A percentile compares a stretch with the other conserved stretches of the same genome.
These are phyloP conservation scores for Formica aserva DNA, from an alignment of 2,888 invertebrate species.

Conservation along the genomic window DNA sequence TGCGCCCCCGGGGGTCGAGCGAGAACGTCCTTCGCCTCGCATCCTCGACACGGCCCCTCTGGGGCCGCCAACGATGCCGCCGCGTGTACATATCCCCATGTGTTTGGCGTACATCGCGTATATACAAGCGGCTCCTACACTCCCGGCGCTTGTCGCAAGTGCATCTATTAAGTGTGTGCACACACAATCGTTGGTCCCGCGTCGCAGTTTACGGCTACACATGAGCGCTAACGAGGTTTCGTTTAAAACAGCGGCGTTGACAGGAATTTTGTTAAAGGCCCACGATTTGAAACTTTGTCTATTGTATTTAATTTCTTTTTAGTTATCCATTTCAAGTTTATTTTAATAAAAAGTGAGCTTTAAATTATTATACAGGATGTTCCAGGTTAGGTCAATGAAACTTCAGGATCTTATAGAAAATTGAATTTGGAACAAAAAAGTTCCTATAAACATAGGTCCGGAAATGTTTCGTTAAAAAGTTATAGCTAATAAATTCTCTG, in stretches of 20 bases:
- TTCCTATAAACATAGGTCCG: too few relatives aligned
- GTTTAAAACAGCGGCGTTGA: not conserved
- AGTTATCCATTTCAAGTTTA: too few relatives aligned
- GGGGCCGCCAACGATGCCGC: constrained; percentile 73
- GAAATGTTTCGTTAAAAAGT: too few relatives aligned
- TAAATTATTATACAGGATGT: too few relatives aligned
- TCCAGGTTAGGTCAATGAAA: too few relatives aligned
- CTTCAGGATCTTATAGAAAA: too few relatives aligned
- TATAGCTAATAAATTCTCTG: too few relatives aligned
- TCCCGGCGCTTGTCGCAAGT: constrained; percentile 54
- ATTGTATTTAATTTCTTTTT: not conserved
- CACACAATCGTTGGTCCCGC: constrained; percentile 42
- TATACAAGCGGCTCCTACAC: constrained; percentile 61
- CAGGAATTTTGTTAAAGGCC: not conserved
- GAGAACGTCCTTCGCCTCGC: constrained; percentile 64
- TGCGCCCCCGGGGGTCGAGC: constrained; percentile 77
- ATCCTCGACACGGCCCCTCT: constrained; percentile 75
- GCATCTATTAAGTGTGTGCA: constrained; percentile 59
- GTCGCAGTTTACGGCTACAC: constrained; percentile 60
- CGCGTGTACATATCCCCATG: constrained; percentile 63
- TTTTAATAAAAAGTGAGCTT: too few relatives aligned
- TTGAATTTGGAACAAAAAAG: too few relatives aligned
- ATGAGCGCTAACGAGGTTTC: constrained; percentile 31
- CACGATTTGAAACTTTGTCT: not conserved
- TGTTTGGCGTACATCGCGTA: constrained; percentile 64